phyloP scores from a whole-genome alignment of 2,888 invertebrate species.

The Rotaria magnacalcarata region DNA sequence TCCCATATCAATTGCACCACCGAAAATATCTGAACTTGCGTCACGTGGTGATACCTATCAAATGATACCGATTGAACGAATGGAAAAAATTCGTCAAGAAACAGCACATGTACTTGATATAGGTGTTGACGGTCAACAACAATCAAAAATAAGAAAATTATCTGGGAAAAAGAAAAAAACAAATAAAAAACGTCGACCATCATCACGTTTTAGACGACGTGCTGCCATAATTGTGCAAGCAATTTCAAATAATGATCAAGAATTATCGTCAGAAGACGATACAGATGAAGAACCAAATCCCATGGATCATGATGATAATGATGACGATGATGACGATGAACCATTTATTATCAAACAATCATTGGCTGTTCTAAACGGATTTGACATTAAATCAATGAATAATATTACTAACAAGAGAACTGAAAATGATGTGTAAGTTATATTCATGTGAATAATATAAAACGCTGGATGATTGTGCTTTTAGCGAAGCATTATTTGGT shows the following conservation, averaged over 20 bases:
- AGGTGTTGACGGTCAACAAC: slow-evolving; percentile 23
- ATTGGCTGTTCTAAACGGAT: background rate
- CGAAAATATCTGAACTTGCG: background rate
- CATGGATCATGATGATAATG: background rate
- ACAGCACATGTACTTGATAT: background rate
- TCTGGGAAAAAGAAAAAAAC: background rate
- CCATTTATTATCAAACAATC: slow-evolving; percentile 15
- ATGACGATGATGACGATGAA: background rate
- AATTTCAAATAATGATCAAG: background rate
- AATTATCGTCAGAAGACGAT: background rate
- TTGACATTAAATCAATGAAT: background rate
- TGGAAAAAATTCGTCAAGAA: slow-evolving; percentile 12
- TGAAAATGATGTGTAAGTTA: background rate
- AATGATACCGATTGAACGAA: slow-evolving; percentile 15
- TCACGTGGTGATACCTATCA: background rate
- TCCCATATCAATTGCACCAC: background rate
- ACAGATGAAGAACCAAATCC: background rate
- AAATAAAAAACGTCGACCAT: slow-evolving; percentile 12
- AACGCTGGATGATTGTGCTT: background rate
- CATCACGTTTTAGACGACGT: background rate
- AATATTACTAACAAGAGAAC: background rate
- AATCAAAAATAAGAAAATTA: slow-evolving; percentile 9
- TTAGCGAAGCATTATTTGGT: slow-evolving; percentile 19
- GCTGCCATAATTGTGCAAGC: background rate
- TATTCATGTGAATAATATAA: background rate